Base-by-base conservation (phyloP, 2,797 vertebrate genomes). In the Petrocephalus schoutedeni region DNA sequence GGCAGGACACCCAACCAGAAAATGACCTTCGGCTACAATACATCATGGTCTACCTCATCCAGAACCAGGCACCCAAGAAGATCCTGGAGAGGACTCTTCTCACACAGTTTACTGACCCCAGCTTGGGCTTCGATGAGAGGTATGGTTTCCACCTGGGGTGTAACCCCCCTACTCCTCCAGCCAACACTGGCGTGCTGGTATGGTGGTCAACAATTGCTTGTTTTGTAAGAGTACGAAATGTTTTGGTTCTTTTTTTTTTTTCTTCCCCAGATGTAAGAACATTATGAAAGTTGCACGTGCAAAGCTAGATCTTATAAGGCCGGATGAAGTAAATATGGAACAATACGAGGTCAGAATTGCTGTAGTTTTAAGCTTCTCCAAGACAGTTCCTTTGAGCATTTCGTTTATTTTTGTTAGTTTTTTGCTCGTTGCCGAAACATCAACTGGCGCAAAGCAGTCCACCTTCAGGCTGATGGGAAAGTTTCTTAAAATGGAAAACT, bases 281-380 rank as follows among this genome's bases (percentile, higher is more conserved):
- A 97, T 99, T 92, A 99, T 99, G 98, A 98, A 97, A 92, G 97
- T 99, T 93, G 98, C 98, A 82, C 97, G 97, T 93, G 96, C 96
- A 92, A 99, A 99, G 94, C 96, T 99, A 93, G 97, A 98, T 94
- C 96, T 98, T 92, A 98, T 99, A 94, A 98, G 97, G 91, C 98
- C 98, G 0, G 97, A 99, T 89, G 98, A 99, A 95, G 96, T 99
- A 90, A 99, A 98, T 94, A 96, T 98, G 97, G 97, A 98, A 12
- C 97, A 99, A 89, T 99, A 99, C 54, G 97, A 98, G 98, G 98
- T 98, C 91, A 95, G 95, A 89, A 77, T 77, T 92, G 77, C 85
- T 23, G 19, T 10, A 64, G 53, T 89, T 53, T 23, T 87, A 12
- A 67, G 6, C 32, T 74, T 74, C 12, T 54, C 51, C 16, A 32